Conservation (phyloP, 2,888 invertebrate species). For the Panorpa germanica region DNA sequence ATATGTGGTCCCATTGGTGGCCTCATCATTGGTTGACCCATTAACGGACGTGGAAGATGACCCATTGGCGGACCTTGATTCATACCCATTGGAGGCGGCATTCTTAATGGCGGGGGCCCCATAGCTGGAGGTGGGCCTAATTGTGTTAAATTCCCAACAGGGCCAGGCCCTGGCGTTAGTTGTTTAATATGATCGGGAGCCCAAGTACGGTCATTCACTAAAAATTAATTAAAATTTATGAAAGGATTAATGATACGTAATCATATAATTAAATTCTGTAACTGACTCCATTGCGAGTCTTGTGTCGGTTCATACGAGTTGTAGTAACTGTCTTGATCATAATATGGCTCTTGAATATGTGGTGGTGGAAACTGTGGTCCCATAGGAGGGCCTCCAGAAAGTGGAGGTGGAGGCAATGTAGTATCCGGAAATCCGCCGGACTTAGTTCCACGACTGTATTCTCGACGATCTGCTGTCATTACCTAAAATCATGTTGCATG, state of each 20-base stretch:
- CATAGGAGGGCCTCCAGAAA: constrained; percentile 21
- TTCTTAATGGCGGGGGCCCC: constrained; percentile 16
- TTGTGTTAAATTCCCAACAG: constrained; percentile 15
- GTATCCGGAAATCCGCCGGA: constrained; percentile 22
- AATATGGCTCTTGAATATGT: constrained; percentile 23
- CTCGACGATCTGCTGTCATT: constrained; percentile 79
- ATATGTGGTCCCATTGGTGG: constrained; percentile 19
- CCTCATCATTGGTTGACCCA: constrained; percentile 14
- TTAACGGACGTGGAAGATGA: constrained; percentile 14
- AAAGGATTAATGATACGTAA: background rate
- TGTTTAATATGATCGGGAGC: constrained; percentile 46
- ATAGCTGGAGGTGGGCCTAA: constrained; percentile 16
- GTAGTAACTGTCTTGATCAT: constrained; percentile 22
- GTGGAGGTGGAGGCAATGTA: constrained; percentile 20
- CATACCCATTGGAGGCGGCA: constrained; percentile 15
- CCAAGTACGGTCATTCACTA: constrained; percentile 32
- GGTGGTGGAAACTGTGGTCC: constrained; percentile 15
- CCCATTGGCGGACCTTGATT: constrained; percentile 14
- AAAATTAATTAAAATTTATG: constrained; percentile 18
- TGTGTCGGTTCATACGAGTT: constrained; percentile 53
- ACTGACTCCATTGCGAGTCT: constrained; percentile 48
- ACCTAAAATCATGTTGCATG: constrained; percentile 37
- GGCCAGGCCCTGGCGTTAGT: constrained; percentile 37
- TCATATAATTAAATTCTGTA: constrained; percentile 10
- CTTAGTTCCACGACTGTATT: constrained; percentile 53